Base-by-base conservation (phyloP, 2,888 invertebrate genomes). In the Drosophila yooni region DNA sequence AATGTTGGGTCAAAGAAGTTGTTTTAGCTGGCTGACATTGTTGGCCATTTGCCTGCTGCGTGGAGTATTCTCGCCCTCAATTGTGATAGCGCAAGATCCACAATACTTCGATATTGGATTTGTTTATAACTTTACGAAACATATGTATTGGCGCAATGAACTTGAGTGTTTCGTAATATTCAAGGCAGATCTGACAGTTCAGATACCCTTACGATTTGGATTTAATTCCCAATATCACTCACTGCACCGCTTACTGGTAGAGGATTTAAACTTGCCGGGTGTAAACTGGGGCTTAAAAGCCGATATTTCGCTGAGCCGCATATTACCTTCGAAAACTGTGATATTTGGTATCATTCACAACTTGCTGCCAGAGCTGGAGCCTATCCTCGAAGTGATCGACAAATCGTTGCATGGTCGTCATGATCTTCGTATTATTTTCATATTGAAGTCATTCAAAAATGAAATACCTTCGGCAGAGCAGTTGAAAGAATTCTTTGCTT, bases 401-500 rank as follows among this genome's bases (percentile, higher is more conserved):
- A 48, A 52, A 31, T 52, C 70, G 1, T n/a, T 83, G 25, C 21
- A 56, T 31, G 69, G 69, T 7, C 61, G 56, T 15, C 84, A 79
- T 3, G 53, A 76, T 34, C 2, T 68, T 18, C 18, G 73, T 40
- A 15, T 69, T 68, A 1, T 87, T 36, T 60, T 76, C n/a, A 43
- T 79, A 0, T 2, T 66, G 2, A 31, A 36, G 15, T 2, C 13
- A 7, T 0, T 29, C 8, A 5, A 4, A 8, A 34, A 34, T 6
- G 1, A 0, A 0, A 15, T n/a, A 0, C 69, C 54, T 0, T 38
- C 70, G 0, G 2, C 13, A 10, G 27, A 38, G 0, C 38, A 71
- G 13, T 2, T 83, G 11, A 34, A 36, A 2, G 4, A 34, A 2
- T 71, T 83, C 10, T 83, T 83, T 8, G n/a, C 31, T 18, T 87